Evolutionary conservation across 1,140 invertebrate species (phyloP).

Genomic region (Drosophila burlai): DNA sequence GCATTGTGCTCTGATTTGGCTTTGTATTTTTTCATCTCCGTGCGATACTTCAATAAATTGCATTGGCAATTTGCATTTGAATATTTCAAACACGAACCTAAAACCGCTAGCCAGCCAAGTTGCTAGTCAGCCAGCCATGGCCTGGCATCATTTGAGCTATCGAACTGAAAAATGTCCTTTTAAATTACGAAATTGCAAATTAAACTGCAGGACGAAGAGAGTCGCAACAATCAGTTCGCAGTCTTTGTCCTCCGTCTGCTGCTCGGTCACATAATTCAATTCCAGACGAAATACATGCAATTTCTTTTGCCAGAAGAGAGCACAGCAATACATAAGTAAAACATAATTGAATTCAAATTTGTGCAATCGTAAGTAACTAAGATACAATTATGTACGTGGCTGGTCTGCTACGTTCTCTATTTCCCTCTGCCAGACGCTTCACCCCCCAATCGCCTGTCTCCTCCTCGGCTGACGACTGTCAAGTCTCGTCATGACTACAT

Average conservation of each 20-base stretch:
- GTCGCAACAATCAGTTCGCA: constrained; percentile 50
- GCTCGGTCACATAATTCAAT: constrained; percentile 78
- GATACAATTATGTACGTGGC: constrained; percentile 84
- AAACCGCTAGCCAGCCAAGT: constrained; percentile 51
- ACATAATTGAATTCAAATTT: constrained; percentile 71
- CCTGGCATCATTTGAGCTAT: constrained; percentile 80
- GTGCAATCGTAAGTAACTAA: constrained; percentile 83
- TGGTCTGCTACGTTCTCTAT: constrained; percentile 45
- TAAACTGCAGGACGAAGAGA: constrained; percentile 63
- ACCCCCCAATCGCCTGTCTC: constrained; percentile 33
- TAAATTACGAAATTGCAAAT: constrained; percentile 84
- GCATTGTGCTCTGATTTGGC: neutral
- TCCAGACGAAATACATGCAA: constrained; percentile 78
- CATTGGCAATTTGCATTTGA: constrained; percentile 74
- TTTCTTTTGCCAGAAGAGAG: constrained; percentile 69
- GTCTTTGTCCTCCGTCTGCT: constrained; percentile 27
- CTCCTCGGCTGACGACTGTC: constrained; percentile 59
- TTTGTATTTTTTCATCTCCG: constrained; percentile 13
- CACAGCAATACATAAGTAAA: constrained; percentile 65
- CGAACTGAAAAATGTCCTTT: constrained; percentile 84
- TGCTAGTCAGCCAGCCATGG: constrained; percentile 54
- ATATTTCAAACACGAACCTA: constrained; percentile 67
- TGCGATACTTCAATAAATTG: constrained; percentile 58
- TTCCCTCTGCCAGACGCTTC: constrained; percentile 14
- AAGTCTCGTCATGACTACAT: constrained; percentile 80